Percentiles rank a stretch among this genome's conserved stretches.
These are phyloP conservation scores for Aphodius sticticus DNA, from an alignment of 2,888 invertebrate genomes.

Conservation along the genomic window DNA sequence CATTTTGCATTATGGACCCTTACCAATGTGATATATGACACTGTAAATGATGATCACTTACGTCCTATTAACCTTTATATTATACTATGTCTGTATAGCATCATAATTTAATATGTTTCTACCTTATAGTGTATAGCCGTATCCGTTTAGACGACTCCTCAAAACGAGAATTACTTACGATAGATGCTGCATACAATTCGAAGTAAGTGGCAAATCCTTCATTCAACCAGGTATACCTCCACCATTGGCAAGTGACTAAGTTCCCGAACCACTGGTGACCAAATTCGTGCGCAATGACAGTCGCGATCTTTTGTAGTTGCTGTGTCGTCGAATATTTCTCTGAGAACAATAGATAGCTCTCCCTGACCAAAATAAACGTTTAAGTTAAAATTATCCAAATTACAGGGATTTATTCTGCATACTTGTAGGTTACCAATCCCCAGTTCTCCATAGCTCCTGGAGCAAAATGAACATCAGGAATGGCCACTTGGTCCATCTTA, in stretches of 20 bases:
- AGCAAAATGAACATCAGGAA: conserved; percentile 74
- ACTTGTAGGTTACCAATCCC: conserved; percentile 81
- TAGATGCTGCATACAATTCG: conserved; percentile 52
- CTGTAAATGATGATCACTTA: too few relatives aligned
- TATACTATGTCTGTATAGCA: too few relatives aligned
- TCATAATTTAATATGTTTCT: too few relatives aligned
- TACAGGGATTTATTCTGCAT: conserved; percentile 1
- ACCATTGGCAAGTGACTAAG: conserved; percentile 57
- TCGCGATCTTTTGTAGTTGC: conserved; percentile 42
- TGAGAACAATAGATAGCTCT: conserved; percentile 29
- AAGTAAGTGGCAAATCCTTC: conserved; percentile 66
- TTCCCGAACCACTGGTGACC: conserved; percentile 66
- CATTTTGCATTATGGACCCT: too few relatives aligned
- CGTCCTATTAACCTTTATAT: too few relatives aligned
- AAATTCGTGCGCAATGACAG: conserved; percentile 63
- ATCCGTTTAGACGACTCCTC: too few relatives aligned
- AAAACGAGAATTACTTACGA: conserved; percentile 43
- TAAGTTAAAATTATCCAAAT: neutral
- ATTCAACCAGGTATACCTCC: conserved; percentile 59
- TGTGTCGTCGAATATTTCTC: conserved; percentile 21
- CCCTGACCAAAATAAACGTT: conserved; percentile 29
- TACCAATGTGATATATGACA: too few relatives aligned
- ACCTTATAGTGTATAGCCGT: too few relatives aligned
- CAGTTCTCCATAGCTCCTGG: conserved; percentile 93
- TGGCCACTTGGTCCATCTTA: conserved; percentile 86